Conservation (phyloP, 2,113 vertebrate species). For the Panthera leo region DNA sequence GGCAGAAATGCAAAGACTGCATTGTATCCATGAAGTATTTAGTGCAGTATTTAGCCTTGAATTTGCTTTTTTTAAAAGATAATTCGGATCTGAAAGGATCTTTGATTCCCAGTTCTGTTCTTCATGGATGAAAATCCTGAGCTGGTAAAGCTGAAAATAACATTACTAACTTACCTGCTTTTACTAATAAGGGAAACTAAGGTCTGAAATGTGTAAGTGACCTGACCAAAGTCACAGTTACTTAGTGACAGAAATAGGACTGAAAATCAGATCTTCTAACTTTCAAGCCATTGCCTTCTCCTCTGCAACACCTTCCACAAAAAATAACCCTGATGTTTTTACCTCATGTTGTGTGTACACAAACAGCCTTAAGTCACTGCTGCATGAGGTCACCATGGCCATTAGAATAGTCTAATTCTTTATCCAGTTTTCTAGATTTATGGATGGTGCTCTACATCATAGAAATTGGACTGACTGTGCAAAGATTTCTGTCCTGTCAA, state of each 20-base stretch:
- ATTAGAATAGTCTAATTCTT: not conserved
- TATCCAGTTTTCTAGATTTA: not conserved
- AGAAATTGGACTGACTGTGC: not conserved
- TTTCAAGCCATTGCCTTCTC: not conserved
- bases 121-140: not conserved
- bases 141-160: not conserved
- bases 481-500: not conserved
- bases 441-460: not conserved
- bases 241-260: not conserved
- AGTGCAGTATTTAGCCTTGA: not conserved
- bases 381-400: not conserved
- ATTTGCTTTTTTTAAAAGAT: not conserved
- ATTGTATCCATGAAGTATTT: not conserved
- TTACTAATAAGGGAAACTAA: not conserved
- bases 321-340: not conserved
- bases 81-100: not conserved
- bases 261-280: not conserved
- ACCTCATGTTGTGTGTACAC: fast-evolving
- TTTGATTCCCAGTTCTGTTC: not conserved
- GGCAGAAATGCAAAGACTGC: not conserved
- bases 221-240: not conserved
- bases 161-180: not conserved
- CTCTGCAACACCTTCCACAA: not conserved
- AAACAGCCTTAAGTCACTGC: fast-evolving
- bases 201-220: not conserved